Evolutionary conservation across 2,797 vertebrate species (phyloP).

Genomic region (Hephaestus fuliginosus): DNA sequence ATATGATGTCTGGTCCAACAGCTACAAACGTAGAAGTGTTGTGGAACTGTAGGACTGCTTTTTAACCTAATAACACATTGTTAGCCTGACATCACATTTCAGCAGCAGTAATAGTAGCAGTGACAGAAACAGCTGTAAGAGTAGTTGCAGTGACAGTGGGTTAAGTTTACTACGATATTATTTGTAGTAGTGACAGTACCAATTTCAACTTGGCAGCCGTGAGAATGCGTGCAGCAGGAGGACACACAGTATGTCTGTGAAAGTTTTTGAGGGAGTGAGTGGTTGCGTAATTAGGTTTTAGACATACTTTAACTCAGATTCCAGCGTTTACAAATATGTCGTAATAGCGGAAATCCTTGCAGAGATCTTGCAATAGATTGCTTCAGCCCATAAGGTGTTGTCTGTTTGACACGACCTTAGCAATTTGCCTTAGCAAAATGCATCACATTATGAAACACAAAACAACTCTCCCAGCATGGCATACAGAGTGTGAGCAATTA

Average conservation of each 20-base stretch:
- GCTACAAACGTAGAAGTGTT: background rate
- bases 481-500: background rate
- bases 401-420: background rate
- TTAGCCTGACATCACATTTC: background rate
- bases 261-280: background rate
- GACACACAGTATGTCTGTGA: background rate
- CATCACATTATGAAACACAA: background rate
- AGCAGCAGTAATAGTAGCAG: background rate
- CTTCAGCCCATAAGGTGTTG: background rate
- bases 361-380: conserved; percentile 11
- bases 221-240: background rate
- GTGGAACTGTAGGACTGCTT: background rate
- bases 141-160: background rate
- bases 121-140: background rate
- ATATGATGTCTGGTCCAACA: conserved; percentile 4
- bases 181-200: background rate
- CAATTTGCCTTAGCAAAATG: background rate
- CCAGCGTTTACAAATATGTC: conserved; percentile 1
- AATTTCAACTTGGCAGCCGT: background rate
- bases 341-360: background rate
- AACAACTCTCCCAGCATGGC: background rate
- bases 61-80: background rate
- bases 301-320: conserved; percentile 16
- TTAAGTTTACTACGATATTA: background rate
- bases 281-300: conserved; percentile 9